Conservation (phyloP, 2,113 vertebrate species). For the Rhea americana region DNA sequence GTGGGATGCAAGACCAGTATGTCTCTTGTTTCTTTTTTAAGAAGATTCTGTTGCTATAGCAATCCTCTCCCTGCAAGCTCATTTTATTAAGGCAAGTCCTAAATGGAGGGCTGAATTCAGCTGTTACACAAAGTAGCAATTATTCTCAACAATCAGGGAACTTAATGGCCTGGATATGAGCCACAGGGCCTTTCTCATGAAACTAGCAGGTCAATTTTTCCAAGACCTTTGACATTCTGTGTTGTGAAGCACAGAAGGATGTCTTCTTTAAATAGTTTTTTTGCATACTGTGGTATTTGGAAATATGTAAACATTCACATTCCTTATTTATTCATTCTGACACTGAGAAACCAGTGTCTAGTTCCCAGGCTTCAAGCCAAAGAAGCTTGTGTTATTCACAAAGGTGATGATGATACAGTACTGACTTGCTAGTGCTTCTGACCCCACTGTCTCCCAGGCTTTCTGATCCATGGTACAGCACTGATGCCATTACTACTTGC, state of each 20-base stretch:
- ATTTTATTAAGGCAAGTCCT: conserved; percentile 72
- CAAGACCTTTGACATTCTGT: conserved; percentile 56
- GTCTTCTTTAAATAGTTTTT: conserved; percentile 49
- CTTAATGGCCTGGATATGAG: conserved; percentile 62
- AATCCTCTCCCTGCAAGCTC: conserved; percentile 62
- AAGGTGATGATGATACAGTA: background rate
- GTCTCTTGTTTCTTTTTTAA: conserved; percentile 64
- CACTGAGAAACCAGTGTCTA: conserved; percentile 30
- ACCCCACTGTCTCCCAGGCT: background rate
- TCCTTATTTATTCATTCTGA: conserved; percentile 37
- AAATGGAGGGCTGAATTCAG: conserved; percentile 71
- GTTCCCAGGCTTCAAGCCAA: conserved; percentile 52
- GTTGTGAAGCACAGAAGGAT: conserved; percentile 23
- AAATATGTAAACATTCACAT: conserved; percentile 54
- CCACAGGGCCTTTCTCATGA: conserved; percentile 74
- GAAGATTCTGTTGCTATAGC: conserved; percentile 71
- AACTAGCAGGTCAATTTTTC: conserved; percentile 65
- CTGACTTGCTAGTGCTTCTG: background rate
- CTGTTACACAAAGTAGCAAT: conserved; percentile 80
- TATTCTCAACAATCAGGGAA: conserved; percentile 72
- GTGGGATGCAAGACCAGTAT: background rate
- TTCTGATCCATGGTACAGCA: background rate
- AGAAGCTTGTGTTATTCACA: conserved; percentile 1
- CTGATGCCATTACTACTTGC: background rate
- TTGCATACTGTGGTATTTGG: conserved; percentile 8